Conservation (phyloP, 2,888 invertebrate species). For the Chrysolina americana region DNA sequence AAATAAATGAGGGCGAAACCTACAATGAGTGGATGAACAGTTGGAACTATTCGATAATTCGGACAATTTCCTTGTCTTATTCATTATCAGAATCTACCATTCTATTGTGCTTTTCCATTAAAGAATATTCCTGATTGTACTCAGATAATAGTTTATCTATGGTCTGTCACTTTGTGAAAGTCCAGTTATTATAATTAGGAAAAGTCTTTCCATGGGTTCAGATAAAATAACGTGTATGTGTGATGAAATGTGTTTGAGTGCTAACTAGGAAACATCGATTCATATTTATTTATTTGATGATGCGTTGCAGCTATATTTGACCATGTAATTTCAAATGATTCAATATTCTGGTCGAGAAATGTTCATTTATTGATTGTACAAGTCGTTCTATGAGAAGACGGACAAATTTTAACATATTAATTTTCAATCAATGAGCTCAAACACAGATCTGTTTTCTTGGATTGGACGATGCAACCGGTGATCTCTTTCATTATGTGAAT, state of each 20-base stretch:
- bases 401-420: too few species aligned
- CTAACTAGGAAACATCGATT: neutral
- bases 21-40: neutral
- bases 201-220: neutral
- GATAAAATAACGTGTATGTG: neutral
- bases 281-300: too few species aligned
- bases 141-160: neutral
- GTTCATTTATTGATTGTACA: too few species aligned
- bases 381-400: too few species aligned
- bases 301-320: too few species aligned
- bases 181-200: slow-evolving; percentile 13
- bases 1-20: neutral
- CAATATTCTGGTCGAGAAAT: too few species aligned
- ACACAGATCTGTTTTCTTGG: too few species aligned
- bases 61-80: neutral
- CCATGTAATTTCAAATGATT: too few species aligned
- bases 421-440: too few species aligned
- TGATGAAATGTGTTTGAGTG: neutral
- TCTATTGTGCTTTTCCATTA: neutral
- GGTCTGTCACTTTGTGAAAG: neutral
- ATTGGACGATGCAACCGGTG: too few species aligned
- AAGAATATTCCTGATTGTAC: neutral
- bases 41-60: neutral
- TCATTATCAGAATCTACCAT: neutral
- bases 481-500: too few species aligned